Conservation (phyloP, 2,113 vertebrate genomes). For the Megalops atlanticus region DNA sequence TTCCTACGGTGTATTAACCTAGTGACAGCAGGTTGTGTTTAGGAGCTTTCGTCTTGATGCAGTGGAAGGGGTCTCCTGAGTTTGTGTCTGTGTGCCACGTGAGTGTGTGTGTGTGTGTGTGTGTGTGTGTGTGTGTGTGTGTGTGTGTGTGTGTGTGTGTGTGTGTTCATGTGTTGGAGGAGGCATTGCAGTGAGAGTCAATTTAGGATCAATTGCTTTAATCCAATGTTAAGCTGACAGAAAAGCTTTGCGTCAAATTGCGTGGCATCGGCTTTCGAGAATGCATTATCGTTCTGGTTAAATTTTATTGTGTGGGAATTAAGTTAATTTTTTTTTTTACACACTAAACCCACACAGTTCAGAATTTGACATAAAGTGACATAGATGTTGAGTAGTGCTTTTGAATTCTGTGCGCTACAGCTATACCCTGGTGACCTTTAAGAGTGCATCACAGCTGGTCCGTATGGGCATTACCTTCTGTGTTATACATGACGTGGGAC, state of each 20-base stretch:
- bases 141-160: neutral
- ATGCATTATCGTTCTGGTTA: too few species aligned
- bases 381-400: neutral
- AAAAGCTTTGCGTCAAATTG: neutral
- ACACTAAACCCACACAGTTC: neutral
- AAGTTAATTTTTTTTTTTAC: too few species aligned
- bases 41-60: neutral
- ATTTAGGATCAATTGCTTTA: neutral
- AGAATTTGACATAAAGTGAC: neutral
- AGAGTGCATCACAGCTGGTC: neutral
- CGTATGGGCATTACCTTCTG: neutral
- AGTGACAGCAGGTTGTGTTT: neutral
- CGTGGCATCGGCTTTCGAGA: too few species aligned
- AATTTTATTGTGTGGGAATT: too few species aligned
- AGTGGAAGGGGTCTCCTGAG: neutral
- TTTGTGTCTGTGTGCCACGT: neutral
- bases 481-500: neutral
- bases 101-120: neutral
- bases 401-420: neutral
- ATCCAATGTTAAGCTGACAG: slow-evolving; percentile 6
- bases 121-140: neutral
- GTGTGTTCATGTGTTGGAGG: too few species aligned
- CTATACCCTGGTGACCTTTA: neutral
- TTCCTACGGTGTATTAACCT: neutral
- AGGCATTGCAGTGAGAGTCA: neutral